Conservation (phyloP, 2,113 vertebrate species). For the Leuciscus idus region DNA sequence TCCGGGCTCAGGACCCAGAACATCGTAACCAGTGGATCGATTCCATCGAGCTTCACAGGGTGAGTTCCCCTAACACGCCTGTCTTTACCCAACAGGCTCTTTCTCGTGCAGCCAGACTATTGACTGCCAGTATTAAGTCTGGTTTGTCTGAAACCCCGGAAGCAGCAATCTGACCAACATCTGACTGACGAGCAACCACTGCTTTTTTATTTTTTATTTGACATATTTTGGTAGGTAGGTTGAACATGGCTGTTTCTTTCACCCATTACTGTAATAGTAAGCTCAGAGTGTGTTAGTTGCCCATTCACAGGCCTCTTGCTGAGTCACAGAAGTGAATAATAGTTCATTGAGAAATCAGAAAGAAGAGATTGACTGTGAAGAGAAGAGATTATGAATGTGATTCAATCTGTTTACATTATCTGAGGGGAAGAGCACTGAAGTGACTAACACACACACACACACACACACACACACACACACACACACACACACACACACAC, state of each 20-base stretch:
- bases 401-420: neutral
- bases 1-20: constrained; percentile 92
- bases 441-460: neutral
- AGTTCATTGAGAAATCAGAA: neutral
- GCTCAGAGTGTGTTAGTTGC: neutral
- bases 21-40: constrained; percentile 96
- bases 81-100: neutral
- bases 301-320: neutral
- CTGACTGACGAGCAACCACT: neutral
- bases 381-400: neutral
- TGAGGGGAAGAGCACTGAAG: neutral
- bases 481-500: neutral
- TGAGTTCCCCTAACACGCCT: constrained; percentile 57
- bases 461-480: neutral
- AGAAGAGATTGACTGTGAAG: neutral
- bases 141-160: neutral
- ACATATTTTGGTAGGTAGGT: neutral
- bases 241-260: neutral
- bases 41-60: constrained; percentile 96
- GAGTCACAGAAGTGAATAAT: neutral
- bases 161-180: neutral
- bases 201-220: neutral
- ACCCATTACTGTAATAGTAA: neutral
- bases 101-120: neutral
- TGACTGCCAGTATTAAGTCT: neutral